Percentiles rank a stretch among this genome's conserved stretches.
Evolutionary conservation across 2,888 invertebrate genomes (phyloP).

Genomic region (Eutolmus rufibarbis): DNA sequence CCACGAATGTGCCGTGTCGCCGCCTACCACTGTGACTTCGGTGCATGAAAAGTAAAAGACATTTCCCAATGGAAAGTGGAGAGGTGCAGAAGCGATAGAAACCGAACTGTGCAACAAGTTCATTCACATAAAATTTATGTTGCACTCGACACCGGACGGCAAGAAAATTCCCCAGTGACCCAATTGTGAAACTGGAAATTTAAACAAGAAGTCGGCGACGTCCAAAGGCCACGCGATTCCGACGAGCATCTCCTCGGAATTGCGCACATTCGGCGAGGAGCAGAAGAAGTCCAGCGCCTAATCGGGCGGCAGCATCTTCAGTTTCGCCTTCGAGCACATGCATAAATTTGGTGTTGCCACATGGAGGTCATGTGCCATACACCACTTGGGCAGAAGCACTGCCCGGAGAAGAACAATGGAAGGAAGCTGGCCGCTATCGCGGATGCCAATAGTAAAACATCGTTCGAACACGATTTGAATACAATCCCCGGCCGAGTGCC

Average conservation of each 20-base stretch:
- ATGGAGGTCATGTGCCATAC: conserved; percentile 32
- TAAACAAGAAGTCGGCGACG: neutral
- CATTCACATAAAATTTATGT: conserved; percentile 16
- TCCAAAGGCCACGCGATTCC: conserved; percentile 9
- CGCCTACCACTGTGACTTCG: neutral
- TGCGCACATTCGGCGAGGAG: neutral
- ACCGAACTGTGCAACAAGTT: neutral
- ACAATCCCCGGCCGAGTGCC: neutral
- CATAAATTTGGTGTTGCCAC: conserved; percentile 26
- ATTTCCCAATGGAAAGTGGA: conserved; percentile 4
- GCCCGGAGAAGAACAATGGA: neutral
- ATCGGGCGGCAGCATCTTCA: neutral
- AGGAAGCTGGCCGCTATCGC: neutral
- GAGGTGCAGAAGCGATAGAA: neutral
- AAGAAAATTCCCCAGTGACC: conserved; percentile 9
- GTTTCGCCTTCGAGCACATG: conserved; percentile 13
- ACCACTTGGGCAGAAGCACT: neutral
- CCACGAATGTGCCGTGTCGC: neutral
- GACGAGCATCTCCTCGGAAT: neutral
- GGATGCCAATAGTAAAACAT: neutral
- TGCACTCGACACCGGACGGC: neutral
- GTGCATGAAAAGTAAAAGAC: neutral
- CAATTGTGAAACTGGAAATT: conserved; percentile 30
- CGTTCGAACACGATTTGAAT: neutral
- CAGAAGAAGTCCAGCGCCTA: neutral